A percentile compares a stretch with the other conserved stretches of the same genome.
Conservation (phyloP, 2,888 invertebrate genomes). For the Hesperia comma region DNA sequence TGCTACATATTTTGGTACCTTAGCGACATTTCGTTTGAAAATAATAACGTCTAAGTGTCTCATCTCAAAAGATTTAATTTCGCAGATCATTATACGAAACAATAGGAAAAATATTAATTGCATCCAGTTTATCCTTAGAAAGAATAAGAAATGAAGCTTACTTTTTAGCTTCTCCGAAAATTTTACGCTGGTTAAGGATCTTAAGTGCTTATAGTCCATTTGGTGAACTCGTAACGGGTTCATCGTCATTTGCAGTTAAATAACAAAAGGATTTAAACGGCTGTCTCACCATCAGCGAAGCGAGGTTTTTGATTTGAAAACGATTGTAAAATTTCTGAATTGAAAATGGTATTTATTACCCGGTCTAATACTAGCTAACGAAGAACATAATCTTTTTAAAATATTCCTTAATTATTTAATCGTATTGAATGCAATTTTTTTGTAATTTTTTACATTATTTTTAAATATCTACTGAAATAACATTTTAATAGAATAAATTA, state of each 20-base stretch:
- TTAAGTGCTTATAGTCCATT: conserved; percentile 66
- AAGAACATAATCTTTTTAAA: too few species aligned
- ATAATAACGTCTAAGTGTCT: conserved; percentile 4
- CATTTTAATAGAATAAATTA: too few species aligned
- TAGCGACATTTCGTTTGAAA: too few species aligned
- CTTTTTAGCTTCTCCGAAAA: conserved; percentile 48
- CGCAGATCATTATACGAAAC: conserved; percentile 23
- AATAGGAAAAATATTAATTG: conserved; percentile 32
- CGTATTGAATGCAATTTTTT: too few species aligned
- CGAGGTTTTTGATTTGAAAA: too few species aligned
- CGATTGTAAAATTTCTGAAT: too few species aligned
- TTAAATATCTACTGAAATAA: too few species aligned
- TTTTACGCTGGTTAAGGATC: conserved; percentile 54
- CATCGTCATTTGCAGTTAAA: conserved; percentile 61
- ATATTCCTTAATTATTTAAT: too few species aligned
- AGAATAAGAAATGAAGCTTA: conserved; percentile 24
- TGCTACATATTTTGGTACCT: too few species aligned
- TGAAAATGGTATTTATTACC: too few species aligned
- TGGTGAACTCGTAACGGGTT: conserved; percentile 67
- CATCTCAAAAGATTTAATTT: conserved; percentile 13
- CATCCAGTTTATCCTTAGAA: conserved; percentile 22
- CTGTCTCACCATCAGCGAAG: not conserved
- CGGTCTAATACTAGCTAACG: too few species aligned
- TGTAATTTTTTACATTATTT: too few species aligned
- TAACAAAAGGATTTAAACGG: conserved; percentile 63